A percentile compares a stretch with the other conserved stretches of the same genome.
These are phyloP conservation scores for Macrobrachium rosenbergii DNA, from an alignment of 1,140 invertebrate species.

Conservation along the genomic window DNA sequence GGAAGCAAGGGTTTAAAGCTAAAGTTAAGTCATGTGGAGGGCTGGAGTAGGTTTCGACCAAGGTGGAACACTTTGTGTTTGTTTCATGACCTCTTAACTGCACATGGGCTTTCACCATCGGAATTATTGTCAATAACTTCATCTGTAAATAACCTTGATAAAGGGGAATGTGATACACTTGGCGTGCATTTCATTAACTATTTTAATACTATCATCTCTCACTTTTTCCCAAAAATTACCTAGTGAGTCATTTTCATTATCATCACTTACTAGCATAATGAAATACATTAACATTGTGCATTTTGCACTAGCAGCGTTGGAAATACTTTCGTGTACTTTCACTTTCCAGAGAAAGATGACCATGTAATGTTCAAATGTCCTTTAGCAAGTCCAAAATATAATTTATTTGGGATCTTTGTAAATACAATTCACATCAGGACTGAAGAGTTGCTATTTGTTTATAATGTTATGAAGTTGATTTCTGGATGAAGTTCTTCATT, in stretches of 20 bases:
- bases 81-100: constrained; percentile 19
- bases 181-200: neutral
- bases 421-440: too few species aligned
- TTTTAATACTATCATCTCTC: constrained; percentile 15
- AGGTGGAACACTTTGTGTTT: constrained; percentile 27
- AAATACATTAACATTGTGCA: too few species aligned
- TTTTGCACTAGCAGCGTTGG: too few species aligned
- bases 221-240: constrained; percentile 26
- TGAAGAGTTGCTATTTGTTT: too few species aligned
- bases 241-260: neutral
- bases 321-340: too few species aligned
- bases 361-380: too few species aligned
- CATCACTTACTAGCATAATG: neutral
- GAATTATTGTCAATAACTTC: constrained; percentile 12
- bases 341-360: too few species aligned
- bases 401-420: too few species aligned
- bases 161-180: constrained; percentile 17
- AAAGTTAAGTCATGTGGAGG: constrained; percentile 33
- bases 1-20: constrained; percentile 34
- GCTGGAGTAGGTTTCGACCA: constrained; percentile 43
- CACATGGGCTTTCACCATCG: constrained; percentile 42
- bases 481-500: too few species aligned
- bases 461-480: too few species aligned
- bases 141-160: neutral
- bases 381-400: too few species aligned